phyloP scores from a whole-genome alignment of 2,888 invertebrate species.

The Rhodophaea formosa region DNA sequence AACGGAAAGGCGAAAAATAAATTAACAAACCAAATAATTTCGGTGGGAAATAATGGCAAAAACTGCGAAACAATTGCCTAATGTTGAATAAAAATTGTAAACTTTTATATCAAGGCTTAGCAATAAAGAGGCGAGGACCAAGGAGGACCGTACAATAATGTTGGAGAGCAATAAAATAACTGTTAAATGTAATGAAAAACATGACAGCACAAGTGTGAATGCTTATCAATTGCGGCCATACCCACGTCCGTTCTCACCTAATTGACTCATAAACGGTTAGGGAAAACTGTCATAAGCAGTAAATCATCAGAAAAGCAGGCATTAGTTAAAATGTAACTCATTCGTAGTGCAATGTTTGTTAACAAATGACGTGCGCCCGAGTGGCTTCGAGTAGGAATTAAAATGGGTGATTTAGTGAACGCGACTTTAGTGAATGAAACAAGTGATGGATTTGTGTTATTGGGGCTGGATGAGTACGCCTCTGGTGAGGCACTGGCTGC shows the following conservation, averaged over 20 bases:
- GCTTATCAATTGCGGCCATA: constrained; percentile 47
- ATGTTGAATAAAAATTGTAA: background rate
- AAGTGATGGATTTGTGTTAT: constrained; percentile 30
- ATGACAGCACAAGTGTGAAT: constrained; percentile 27
- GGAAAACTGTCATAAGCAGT: constrained; percentile 54
- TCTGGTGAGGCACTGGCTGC: constrained; percentile 53
- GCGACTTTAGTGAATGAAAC: constrained; percentile 27
- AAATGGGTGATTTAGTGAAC: constrained; percentile 40
- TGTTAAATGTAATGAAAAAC: constrained; percentile 22
- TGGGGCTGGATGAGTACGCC: constrained; percentile 43
- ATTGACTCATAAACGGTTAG: constrained; percentile 58
- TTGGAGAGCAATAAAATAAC: constrained; percentile 37
- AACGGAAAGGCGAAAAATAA: background rate
- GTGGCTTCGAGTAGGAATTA: constrained; percentile 29
- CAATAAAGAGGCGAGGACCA: constrained; percentile 34
- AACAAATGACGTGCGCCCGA: constrained; percentile 38
- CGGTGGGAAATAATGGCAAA: background rate
- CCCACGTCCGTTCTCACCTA: constrained; percentile 44
- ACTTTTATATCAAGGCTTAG: constrained; percentile 28
- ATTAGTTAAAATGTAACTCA: constrained; percentile 45
- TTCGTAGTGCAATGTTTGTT: constrained; percentile 53
- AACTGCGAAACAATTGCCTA: background rate
- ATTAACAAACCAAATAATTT: too few relatives aligned
- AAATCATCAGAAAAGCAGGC: constrained; percentile 39
- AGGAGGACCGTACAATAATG: constrained; percentile 35